Evolutionary conservation across 2,888 invertebrate species (phyloP).

Genomic region (Carcina quercana): DNA sequence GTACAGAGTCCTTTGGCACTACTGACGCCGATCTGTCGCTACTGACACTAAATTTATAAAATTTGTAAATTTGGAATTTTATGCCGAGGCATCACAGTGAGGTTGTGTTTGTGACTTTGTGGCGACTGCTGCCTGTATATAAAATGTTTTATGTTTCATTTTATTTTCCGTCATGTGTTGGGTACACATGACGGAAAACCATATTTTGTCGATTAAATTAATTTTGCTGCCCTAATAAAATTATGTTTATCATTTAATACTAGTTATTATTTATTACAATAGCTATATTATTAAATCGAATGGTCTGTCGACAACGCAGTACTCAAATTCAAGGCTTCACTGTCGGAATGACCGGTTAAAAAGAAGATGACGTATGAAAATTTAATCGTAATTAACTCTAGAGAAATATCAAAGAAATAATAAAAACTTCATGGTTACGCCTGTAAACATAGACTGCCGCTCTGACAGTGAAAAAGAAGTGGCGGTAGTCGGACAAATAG

Average conservation of each 20-base stretch:
- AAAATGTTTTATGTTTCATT: too few species aligned
- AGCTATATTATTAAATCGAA: not conserved
- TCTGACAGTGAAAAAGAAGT: conserved; percentile 30
- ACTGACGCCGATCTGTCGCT: too few species aligned
- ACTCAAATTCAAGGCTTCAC: not conserved
- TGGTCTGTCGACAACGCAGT: not conserved
- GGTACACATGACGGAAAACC: too few species aligned
- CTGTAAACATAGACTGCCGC: conserved; percentile 6
- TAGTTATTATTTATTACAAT: not conserved
- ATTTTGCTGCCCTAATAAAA: too few species aligned
- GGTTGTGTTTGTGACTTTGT: too few species aligned
- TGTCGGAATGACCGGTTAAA: not conserved
- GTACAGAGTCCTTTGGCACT: too few species aligned
- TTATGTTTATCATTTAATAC: not conserved
- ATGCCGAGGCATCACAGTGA: too few species aligned
- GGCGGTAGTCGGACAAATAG: conserved; percentile 26
- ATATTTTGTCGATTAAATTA: too few species aligned
- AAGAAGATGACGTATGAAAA: not conserved
- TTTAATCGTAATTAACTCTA: not conserved
- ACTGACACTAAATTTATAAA: too few species aligned
- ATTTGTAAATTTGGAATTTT: too few species aligned
- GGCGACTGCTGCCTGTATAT: too few species aligned
- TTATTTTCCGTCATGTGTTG: too few species aligned
- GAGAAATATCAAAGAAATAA: conserved; percentile 6
- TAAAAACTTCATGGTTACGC: conserved; percentile 9